Base-by-base conservation (phyloP, 2,113 vertebrate species). In the Uropsilus gracilis region DNA sequence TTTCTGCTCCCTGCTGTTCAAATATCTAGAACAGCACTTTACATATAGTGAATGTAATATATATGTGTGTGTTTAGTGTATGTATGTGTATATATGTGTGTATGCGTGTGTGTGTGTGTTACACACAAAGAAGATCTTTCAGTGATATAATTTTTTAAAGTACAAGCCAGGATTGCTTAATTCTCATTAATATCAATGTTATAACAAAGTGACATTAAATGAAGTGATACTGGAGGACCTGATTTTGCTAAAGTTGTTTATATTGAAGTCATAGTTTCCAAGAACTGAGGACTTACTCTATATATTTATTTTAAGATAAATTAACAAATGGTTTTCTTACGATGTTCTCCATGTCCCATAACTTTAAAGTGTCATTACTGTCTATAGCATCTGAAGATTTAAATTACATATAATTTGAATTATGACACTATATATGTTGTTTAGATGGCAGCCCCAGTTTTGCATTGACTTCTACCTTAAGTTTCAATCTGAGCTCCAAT, bases 351-450 rank as follows among this genome's bases (percentile, higher is more conserved):
- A 18, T 68, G 72, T 89, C 14, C 84, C 9, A 0, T 46, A 24
- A 59, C 86, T 90, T 90, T 73, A 81, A 92, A 90, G 14, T 32
- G 16, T 55, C 48, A 44, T 72, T 78, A 42, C 26, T 68, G 71
- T 87, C 39, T 39, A 59, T 55, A 66, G 72, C 81, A 77, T 83
- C 69, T 86, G 57, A 95, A 86, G 78, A 22, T 8, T 91, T 61
- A 88, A 82, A 24, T 32, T 71, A 14, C 7, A 53, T 30, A 37
- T 42, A 72, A 42, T 64, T 89, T 76, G 72, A 80, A 80, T 18
- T 73, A 30, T 37, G 28, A 37, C 68, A 8, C 55, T 76, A 10
- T 8, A n/a, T 71, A 69, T 5, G 6, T 30, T 89, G 14, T 6
- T 69, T 48, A 6, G 22, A 22, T 13, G 39, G 37, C 68, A 75